Evolutionary conservation across 2,113 vertebrate genomes (phyloP).

Genomic region (Zonotrichia leucophrys): DNA sequence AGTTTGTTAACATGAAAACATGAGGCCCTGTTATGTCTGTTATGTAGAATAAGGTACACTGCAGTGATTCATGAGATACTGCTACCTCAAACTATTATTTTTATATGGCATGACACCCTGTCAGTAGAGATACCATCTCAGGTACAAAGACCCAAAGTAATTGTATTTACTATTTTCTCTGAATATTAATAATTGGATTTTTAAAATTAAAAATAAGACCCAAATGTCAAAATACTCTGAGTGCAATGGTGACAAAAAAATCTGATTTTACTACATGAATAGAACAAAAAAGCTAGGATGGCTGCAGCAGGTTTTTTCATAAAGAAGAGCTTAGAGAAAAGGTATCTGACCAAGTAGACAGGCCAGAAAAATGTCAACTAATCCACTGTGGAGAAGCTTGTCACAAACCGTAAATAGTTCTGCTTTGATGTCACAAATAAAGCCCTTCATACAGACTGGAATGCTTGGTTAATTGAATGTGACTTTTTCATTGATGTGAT

Average conservation of each 20-base stretch:
- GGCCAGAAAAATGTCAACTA: background rate
- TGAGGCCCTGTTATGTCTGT: background rate
- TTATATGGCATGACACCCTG: background rate
- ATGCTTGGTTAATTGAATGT: slow-evolving; percentile 42
- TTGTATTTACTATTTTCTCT: background rate
- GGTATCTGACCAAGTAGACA: background rate
- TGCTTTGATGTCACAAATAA: slow-evolving; percentile 47
- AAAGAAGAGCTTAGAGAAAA: background rate
- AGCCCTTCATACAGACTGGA: slow-evolving; percentile 19
- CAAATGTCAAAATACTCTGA: background rate
- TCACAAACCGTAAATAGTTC: slow-evolving; percentile 28
- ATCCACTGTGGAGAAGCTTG: slow-evolving; percentile 2
- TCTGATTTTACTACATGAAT: background rate
- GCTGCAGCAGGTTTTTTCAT: background rate
- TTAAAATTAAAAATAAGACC: background rate
- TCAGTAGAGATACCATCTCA: background rate
- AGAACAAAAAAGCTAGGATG: background rate
- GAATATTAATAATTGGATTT: background rate
- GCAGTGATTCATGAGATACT: background rate
- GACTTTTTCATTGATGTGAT: slow-evolving; percentile 55
- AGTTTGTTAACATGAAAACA: background rate
- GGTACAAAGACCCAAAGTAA: background rate
- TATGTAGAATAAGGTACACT: background rate
- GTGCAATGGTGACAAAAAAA: background rate
- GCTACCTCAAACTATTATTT: background rate